These are phyloP conservation scores for Zosterops borbonicus DNA, from an alignment of 2,113 vertebrate genomes.

Conservation along the genomic window DNA sequence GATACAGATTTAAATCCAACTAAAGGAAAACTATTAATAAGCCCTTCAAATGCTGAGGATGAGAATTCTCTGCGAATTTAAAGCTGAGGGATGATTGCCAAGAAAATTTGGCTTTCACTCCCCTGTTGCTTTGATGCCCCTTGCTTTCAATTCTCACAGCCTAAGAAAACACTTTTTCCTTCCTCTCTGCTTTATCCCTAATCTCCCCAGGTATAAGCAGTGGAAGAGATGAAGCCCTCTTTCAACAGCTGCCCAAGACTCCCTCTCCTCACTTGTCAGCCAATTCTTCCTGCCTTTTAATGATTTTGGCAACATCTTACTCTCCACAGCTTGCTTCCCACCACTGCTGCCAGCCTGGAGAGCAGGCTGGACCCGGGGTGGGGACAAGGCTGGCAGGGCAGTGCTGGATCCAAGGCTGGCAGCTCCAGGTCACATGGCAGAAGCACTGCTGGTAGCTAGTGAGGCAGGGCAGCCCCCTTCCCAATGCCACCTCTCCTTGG, in stretches of 20 bases:
- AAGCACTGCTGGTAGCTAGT: rapidly evolving
- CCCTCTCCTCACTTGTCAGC: conserved; percentile 14
- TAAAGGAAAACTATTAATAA: conserved; percentile 59
- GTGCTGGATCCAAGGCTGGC: neutral
- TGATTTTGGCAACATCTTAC: neutral
- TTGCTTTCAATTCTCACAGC: conserved; percentile 15
- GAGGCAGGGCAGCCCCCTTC: neutral
- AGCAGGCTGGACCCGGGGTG: neutral
- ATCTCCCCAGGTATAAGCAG: conserved; percentile 39
- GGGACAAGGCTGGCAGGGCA: neutral
- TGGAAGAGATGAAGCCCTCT: conserved; percentile 19
- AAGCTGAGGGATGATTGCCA: conserved; percentile 48
- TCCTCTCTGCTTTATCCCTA: neutral
- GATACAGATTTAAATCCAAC: conserved; percentile 38
- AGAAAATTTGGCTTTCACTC: conserved; percentile 45
- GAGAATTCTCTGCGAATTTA: conserved; percentile 31
- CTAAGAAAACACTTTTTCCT: conserved; percentile 14
- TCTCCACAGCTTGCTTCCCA: neutral
- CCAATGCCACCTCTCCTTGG: neutral
- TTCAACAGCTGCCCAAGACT: conserved; percentile 46
- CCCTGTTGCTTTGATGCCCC: conserved; percentile 44
- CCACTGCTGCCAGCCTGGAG: conserved; percentile 1
- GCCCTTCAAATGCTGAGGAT: neutral
- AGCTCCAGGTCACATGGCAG: neutral
- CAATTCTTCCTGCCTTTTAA: conserved; percentile 43